Conservation (phyloP, 2,797 vertebrate genomes). For the Amphiprion clarkii region DNA sequence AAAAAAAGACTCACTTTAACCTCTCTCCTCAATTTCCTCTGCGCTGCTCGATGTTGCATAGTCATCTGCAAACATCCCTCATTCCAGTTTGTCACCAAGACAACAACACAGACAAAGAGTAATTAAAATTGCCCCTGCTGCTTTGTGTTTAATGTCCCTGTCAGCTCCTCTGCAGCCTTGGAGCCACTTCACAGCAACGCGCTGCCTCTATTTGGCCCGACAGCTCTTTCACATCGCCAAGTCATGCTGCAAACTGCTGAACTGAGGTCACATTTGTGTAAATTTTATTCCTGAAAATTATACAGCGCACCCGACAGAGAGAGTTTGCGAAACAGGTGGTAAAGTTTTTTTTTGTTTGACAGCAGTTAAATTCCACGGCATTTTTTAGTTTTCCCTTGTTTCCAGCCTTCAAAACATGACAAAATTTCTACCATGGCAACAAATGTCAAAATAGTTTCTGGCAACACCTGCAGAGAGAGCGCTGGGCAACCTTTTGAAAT, state of each 20-base stretch:
- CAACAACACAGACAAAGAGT: constrained; percentile 57
- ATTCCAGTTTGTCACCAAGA: constrained; percentile 52
- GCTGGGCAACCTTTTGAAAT: not conserved
- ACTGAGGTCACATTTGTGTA: constrained; percentile 33
- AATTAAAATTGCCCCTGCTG: constrained; percentile 69
- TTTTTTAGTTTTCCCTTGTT: not conserved
- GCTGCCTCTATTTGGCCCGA: constrained; percentile 18
- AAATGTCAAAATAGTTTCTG: constrained; percentile 21
- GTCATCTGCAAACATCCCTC: constrained; percentile 46
- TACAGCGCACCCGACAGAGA: not conserved
- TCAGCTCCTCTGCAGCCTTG: constrained; percentile 43
- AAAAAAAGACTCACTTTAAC: not conserved
- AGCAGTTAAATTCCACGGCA: not conserved
- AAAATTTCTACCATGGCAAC: not conserved
- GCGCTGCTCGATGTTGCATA: constrained; percentile 11
- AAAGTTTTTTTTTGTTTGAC: constrained; percentile 9
- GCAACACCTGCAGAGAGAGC: not conserved
- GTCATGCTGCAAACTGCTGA: constrained; percentile 26
- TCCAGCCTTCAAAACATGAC: constrained; percentile 11
- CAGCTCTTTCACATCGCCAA: constrained; percentile 32
- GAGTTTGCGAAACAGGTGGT: not conserved
- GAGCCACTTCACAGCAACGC: constrained; percentile 42
- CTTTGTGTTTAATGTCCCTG: constrained; percentile 56
- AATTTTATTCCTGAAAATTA: constrained; percentile 21
- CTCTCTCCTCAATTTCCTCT: not conserved